phyloP scores from a whole-genome alignment of 2,113 vertebrate genomes.

The Gavia stellata region DNA sequence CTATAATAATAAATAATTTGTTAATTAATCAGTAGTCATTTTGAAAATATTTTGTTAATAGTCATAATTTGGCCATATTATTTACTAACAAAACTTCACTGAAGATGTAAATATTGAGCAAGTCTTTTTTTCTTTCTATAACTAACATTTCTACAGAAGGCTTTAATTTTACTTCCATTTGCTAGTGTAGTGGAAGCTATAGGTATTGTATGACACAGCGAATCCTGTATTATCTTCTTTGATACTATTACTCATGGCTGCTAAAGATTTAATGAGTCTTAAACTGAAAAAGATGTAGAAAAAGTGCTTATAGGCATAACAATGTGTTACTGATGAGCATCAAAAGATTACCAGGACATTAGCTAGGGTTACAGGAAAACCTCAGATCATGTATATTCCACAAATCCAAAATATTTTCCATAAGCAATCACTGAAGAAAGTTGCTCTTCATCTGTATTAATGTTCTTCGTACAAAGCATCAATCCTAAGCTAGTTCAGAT shows the following conservation, averaged over 20 bases:
- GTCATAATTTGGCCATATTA: not conserved
- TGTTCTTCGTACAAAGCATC: not conserved
- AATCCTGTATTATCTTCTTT: constrained; percentile 47
- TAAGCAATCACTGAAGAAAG: not conserved
- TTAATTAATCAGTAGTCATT: not conserved
- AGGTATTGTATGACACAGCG: constrained; percentile 45
- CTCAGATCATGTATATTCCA: constrained; percentile 1
- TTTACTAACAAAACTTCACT: not conserved
- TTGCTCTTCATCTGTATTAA: not conserved
- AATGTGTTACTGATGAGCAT: constrained; percentile 61
- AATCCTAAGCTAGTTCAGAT: not conserved
- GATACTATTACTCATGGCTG: constrained; percentile 36
- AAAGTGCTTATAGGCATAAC: constrained; percentile 49
- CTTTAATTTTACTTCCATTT: constrained; percentile 49
- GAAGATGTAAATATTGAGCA: not conserved
- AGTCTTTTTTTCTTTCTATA: not conserved
- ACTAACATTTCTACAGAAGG: constrained; percentile 25
- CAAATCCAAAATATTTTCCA: constrained; percentile 44
- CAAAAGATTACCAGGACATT: constrained; percentile 55
- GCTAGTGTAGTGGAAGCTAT: not conserved
- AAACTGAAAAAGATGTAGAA: constrained; percentile 61
- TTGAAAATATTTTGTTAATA: not conserved
- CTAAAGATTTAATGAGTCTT: constrained; percentile 55
- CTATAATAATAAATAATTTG: not conserved
- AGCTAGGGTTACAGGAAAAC: constrained; percentile 52